Conservation (phyloP, 2,113 vertebrate species). For the Egretta garzetta region DNA sequence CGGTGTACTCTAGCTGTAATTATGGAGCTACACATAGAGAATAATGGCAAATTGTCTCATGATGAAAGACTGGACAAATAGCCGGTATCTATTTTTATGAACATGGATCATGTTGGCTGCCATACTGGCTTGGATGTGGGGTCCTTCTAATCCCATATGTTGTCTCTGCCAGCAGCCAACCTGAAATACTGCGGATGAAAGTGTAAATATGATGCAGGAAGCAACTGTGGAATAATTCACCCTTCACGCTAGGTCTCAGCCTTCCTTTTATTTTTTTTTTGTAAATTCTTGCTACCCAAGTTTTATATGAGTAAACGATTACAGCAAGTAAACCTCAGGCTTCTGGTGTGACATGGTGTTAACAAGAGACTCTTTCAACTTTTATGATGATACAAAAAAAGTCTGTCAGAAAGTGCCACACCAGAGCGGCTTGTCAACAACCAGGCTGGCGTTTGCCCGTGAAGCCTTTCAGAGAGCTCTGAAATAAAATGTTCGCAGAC, state of each 20-base stretch:
- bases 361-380: conserved; percentile 6
- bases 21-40: neutral
- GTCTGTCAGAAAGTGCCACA: neutral
- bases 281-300: neutral
- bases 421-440: neutral
- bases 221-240: neutral
- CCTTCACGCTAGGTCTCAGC: neutral
- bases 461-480: neutral
- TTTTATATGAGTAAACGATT: neutral
- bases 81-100: neutral
- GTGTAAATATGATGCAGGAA: neutral
- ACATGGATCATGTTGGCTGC: neutral
- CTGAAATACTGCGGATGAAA: neutral
- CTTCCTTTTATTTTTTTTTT: neutral
- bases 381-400: neutral
- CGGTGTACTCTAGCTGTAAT: neutral
- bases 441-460: neutral
- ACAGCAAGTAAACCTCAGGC: neutral
- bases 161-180: neutral
- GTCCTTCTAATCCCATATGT: neutral
- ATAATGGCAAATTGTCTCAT: neutral
- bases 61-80: neutral
- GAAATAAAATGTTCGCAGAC: neutral
- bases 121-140: neutral
- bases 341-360: neutral